A percentile compares a stretch with the other conserved stretches of the same genome.
Conservation (phyloP, 2,113 vertebrate genomes). For the Uria lomvia region DNA sequence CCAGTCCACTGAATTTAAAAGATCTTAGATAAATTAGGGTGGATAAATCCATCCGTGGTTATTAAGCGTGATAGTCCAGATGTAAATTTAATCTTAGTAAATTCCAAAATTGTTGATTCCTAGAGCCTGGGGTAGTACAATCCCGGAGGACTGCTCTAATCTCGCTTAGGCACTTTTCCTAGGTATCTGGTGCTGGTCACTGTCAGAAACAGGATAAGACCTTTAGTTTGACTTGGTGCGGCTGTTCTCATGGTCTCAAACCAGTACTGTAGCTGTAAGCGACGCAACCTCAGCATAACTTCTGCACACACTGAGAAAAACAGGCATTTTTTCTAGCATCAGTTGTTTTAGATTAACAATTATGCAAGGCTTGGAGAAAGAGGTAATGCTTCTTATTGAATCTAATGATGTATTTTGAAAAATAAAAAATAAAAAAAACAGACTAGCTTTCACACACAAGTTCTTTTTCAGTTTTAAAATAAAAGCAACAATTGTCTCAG, state of each 20-base stretch:
- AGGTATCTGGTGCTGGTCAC: background rate
- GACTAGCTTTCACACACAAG: background rate
- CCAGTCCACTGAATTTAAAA: background rate
- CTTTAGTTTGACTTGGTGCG: background rate
- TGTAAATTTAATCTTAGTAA: background rate
- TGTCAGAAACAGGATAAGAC: background rate
- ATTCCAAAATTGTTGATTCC: background rate
- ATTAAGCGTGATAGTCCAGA: background rate
- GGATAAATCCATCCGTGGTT: background rate
- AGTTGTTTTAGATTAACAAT: background rate
- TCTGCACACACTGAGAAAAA: background rate
- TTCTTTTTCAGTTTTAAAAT: background rate
- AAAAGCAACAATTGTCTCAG: background rate
- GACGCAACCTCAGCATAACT: background rate
- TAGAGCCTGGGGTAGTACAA: background rate
- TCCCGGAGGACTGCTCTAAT: background rate
- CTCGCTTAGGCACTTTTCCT: background rate
- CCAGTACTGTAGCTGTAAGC: accelerated
- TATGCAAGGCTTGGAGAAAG: background rate
- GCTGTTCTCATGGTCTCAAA: background rate
- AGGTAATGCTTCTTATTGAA: background rate
- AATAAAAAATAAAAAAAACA: background rate
- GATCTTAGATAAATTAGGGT: background rate
- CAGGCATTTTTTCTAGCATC: background rate
- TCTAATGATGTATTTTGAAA: background rate